Conservation (phyloP, 2,888 invertebrate genomes). For the Stenolophus ochropezus region DNA sequence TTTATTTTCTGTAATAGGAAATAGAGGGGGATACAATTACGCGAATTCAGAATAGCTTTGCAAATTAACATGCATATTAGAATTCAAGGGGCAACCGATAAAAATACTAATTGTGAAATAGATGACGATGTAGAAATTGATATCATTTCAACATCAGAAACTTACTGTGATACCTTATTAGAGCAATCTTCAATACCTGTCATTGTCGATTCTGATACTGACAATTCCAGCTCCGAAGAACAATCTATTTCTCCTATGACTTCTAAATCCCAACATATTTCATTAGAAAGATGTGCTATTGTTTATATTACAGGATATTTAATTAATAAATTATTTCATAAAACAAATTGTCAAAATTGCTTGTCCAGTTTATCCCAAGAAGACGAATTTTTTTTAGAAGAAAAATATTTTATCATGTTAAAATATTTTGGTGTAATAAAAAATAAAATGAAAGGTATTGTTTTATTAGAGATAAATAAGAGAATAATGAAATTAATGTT, state of each 20-base stretch:
- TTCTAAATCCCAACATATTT: neutral
- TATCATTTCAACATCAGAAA: neutral
- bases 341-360: neutral
- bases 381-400: neutral
- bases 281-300: neutral
- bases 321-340: constrained; percentile 1
- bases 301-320: constrained; percentile 25
- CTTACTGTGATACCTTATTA: too few species aligned
- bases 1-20: constrained; percentile 41
- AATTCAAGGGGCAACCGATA: neutral
- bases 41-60: constrained; percentile 22
- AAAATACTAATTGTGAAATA: constrained; percentile 10
- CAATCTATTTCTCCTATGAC: too few species aligned
- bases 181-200: too few species aligned
- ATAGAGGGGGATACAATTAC: constrained; percentile 29
- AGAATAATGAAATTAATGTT: too few species aligned
- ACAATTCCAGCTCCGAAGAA: too few species aligned
- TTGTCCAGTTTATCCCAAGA: neutral
- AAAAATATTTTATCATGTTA: constrained; percentile 7
- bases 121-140: neutral
- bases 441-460: too few species aligned
- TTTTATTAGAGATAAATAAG: too few species aligned
- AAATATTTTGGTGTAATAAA: constrained; percentile 8
- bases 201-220: neutral
- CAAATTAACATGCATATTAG: constrained; percentile 32